A percentile compares a stretch with the other conserved stretches of the same genome.
These are phyloP conservation scores for Strigamia transsilvanica DNA, from an alignment of 2,888 invertebrate genomes.

Conservation along the genomic window DNA sequence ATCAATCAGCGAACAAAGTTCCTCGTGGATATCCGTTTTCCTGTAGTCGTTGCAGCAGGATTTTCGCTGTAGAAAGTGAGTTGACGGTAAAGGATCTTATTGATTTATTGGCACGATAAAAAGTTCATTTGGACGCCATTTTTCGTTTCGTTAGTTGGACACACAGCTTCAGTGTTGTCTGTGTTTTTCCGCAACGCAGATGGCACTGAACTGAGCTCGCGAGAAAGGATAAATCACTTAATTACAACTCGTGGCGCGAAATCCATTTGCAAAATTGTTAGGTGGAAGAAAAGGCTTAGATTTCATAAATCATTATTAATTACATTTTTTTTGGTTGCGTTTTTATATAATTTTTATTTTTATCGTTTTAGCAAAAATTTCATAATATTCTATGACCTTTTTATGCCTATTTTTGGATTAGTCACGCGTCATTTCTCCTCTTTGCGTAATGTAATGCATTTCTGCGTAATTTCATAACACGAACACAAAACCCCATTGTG, in stretches of 20 bases:
- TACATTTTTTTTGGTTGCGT: not conserved
- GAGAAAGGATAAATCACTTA: not conserved
- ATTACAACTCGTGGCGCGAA: not conserved
- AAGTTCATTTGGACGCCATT: conserved; percentile 20
- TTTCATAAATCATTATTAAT: conserved; percentile 10
- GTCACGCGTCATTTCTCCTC: conserved; percentile 23
- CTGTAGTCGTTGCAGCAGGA: not conserved
- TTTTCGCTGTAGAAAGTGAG: not conserved
- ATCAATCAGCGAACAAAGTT: conserved; percentile 24
- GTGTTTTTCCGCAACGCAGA: not conserved
- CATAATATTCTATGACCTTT: not conserved
- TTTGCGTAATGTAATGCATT: conserved; percentile 36
- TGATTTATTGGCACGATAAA: conserved; percentile 25
- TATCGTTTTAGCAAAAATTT: not conserved
- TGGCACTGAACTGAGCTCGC: conserved; percentile 8
- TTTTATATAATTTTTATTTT: not conserved
- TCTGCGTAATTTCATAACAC: conserved; percentile 40
- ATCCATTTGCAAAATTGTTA: not conserved
- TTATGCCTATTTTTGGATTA: not conserved
- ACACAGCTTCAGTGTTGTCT: conserved; percentile 1
- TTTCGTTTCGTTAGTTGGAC: not conserved
- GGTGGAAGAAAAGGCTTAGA: not conserved
- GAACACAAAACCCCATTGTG: conserved; percentile 14
- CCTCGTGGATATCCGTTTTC: conserved; percentile 39
- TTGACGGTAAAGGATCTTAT: not conserved